Evolutionary conservation across 2,797 vertebrate genomes (phyloP).

Genomic region (Leuciscus waleckii): DNA sequence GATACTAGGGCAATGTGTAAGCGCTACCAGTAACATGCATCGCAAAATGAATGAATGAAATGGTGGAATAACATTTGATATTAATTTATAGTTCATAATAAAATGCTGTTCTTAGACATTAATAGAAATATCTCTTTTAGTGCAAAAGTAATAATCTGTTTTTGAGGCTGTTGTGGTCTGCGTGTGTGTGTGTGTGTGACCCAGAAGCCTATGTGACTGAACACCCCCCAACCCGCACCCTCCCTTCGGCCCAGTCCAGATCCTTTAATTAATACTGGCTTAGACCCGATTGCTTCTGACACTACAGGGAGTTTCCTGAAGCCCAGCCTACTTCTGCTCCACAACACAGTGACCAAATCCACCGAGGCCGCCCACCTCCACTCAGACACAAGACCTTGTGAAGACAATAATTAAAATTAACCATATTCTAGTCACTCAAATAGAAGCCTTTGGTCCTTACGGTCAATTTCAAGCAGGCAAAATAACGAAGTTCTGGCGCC

Average conservation of each 20-base stretch:
- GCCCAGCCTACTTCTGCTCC: constrained; percentile 74
- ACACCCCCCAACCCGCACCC: constrained; percentile 62
- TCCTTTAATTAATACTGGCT: constrained; percentile 87
- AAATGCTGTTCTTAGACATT: not conserved
- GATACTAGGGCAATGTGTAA: not conserved
- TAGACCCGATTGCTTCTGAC: constrained; percentile 82
- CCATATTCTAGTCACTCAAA: constrained; percentile 40
- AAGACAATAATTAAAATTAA: constrained; percentile 61
- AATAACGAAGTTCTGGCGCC: not conserved
- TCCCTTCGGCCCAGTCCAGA: constrained; percentile 76
- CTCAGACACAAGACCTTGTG: constrained; percentile 61
- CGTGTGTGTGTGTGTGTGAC: constrained; percentile 38
- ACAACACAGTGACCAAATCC: constrained; percentile 62
- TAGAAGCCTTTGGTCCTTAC: constrained; percentile 47
- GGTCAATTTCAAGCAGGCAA: not conserved
- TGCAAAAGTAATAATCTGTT: constrained; percentile 15
- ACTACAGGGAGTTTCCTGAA: constrained; percentile 83
- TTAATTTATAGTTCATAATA: not conserved
- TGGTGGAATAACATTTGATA: not conserved
- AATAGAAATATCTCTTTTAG: not conserved
- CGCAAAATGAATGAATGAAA: not conserved
- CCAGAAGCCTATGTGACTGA: constrained; percentile 50
- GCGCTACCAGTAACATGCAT: not conserved
- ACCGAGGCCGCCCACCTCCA: constrained; percentile 50
- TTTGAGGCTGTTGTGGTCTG: constrained; percentile 40